phyloP scores from a whole-genome alignment of 35 echinoderm and acorn worm genomes.

The Diadema setosum region DNA sequence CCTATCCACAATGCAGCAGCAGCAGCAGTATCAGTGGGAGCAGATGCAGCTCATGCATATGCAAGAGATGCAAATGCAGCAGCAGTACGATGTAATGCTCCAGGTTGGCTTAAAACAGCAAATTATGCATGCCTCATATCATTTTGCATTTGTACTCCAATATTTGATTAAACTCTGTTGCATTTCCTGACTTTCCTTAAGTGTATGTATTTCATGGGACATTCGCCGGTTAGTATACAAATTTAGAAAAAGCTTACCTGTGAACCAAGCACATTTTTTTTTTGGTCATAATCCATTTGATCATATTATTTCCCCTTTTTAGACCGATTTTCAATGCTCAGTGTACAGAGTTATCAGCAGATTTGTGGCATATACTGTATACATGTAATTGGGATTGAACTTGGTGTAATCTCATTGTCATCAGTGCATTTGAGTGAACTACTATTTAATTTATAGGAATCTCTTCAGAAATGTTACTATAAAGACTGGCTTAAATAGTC shows the following conservation, averaged over 20 bases:
- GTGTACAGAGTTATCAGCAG: too few relatives aligned
- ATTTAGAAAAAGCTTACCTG: neutral
- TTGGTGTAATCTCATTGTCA: too few relatives aligned
- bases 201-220: neutral
- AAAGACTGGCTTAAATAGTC: too few relatives aligned
- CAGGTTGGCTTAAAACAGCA: neutral
- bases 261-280: neutral
- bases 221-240: neutral
- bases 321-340: too few relatives aligned
- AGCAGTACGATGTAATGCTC: slow-evolving; percentile 3
- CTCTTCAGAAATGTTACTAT: too few relatives aligned
- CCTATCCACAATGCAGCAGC: slow-evolving; percentile 4
- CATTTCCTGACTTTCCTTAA: neutral
- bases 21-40: slow-evolving; percentile 10
- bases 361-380: too few relatives aligned
- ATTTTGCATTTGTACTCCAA: neutral
- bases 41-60: slow-evolving; percentile 28
- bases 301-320: too few relatives aligned
- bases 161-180: neutral
- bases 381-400: too few relatives aligned
- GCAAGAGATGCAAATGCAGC: slow-evolving; percentile 16
- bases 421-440: too few relatives aligned
- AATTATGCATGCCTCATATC: neutral
- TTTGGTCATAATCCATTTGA: neutral
- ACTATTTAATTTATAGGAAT: too few relatives aligned